Conservation (phyloP, 2,888 invertebrate genomes). For the Diplolepis rosae region DNA sequence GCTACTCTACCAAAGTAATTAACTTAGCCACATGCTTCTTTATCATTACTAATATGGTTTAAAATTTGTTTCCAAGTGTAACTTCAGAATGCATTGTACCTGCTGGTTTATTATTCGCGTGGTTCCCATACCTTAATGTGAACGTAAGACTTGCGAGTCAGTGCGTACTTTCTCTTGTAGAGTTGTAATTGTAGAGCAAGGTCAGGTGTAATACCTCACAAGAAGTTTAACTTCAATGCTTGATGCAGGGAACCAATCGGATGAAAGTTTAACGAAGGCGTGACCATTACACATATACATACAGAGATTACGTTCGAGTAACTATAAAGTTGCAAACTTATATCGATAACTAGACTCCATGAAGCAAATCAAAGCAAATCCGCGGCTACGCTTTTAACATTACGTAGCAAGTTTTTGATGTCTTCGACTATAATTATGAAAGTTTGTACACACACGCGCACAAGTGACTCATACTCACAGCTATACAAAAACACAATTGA, state of each 20-base stretch:
- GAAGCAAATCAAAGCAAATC: constrained; percentile 61
- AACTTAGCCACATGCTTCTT: not conserved
- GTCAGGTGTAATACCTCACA: constrained; percentile 6
- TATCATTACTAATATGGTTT: constrained; percentile 14
- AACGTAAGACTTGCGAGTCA: not conserved
- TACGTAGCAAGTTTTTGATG: constrained; percentile 73
- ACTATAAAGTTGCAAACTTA: not conserved
- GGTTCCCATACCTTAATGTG: constrained; percentile 9
- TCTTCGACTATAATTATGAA: constrained; percentile 72
- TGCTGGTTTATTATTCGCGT: constrained; percentile 17
- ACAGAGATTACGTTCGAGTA: not conserved
- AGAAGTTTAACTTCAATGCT: not conserved
- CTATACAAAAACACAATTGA: constrained; percentile 62
- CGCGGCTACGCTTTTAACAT: constrained; percentile 67
- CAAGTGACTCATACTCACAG: constrained; percentile 67
- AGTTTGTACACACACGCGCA: constrained; percentile 72
- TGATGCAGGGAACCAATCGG: constrained; percentile 1
- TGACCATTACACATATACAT: not conserved
- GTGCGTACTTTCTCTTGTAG: constrained; percentile 3
- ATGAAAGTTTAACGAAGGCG: constrained; percentile 21
- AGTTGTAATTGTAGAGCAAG: constrained; percentile 9
- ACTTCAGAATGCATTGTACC: constrained; percentile 20
- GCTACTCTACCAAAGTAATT: constrained; percentile 19
- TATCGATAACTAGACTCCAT: not conserved
- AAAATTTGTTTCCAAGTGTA: constrained; percentile 1